phyloP scores from a whole-genome alignment of 1,140 invertebrate species.

The Lysiphlebus fabarum region DNA sequence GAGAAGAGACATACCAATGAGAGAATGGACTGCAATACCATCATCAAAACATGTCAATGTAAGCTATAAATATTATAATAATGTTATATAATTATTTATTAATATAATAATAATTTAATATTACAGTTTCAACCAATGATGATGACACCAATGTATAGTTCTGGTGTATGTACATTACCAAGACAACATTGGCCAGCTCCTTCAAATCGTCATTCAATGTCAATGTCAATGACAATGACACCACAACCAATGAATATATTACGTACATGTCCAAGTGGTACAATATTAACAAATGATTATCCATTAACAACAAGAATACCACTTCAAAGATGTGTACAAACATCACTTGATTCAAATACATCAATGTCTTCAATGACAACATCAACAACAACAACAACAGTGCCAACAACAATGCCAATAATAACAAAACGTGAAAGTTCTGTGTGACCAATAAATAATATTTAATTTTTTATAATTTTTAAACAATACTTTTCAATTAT shows the following conservation, averaged over 20 bases:
- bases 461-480: background rate
- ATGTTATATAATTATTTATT: too few relatives aligned
- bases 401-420: constrained; percentile 48
- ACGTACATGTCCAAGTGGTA: constrained; percentile 41
- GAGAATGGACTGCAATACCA: constrained; percentile 56
- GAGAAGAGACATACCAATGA: constrained; percentile 64
- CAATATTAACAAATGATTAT: constrained; percentile 42
- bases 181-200: constrained; percentile 52
- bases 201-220: constrained; percentile 39
- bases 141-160: constrained; percentile 39
- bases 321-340: constrained; percentile 46
- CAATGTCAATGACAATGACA: constrained; percentile 47
- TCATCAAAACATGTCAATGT: constrained; percentile 51
- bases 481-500: constrained; percentile 27
- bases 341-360: constrained; percentile 42
- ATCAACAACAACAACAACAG: constrained; percentile 51
- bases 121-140: constrained; percentile 48
- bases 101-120: background rate
- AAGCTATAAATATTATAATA: constrained; percentile 33
- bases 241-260: constrained; percentile 46
- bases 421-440: constrained; percentile 50
- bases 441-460: constrained; percentile 42
- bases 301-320: constrained; percentile 25
- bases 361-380: constrained; percentile 41
- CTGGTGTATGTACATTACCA: constrained; percentile 50